Evolutionary conservation across 2,888 invertebrate species (phyloP).

Genomic region (Mechanitis mazaeus): DNA sequence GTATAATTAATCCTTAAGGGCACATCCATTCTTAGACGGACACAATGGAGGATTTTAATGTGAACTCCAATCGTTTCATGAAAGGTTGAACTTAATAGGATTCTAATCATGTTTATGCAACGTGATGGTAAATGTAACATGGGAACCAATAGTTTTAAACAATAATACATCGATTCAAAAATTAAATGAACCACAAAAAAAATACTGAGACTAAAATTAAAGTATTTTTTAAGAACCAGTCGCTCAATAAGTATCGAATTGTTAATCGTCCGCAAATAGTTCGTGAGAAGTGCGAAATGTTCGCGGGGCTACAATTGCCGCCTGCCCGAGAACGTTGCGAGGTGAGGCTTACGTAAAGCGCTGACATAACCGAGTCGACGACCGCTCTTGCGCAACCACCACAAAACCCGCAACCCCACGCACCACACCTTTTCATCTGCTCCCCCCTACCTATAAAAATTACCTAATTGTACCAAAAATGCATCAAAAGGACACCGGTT

Average conservation of each 20-base stretch:
- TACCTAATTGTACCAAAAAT: constrained; percentile 72
- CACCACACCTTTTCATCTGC: constrained; percentile 45
- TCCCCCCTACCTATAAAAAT: constrained; percentile 55
- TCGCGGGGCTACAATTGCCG: constrained; percentile 62
- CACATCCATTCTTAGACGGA: constrained; percentile 61
- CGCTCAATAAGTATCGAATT: constrained; percentile 38
- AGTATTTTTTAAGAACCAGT: constrained; percentile 7
- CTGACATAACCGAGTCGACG: constrained; percentile 77
- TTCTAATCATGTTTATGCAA: constrained; percentile 53
- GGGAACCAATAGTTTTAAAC: neutral
- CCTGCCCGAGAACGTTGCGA: constrained; percentile 68
- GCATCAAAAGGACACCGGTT: constrained; percentile 68
- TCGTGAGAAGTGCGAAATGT: constrained; percentile 68
- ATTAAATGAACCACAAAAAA: neutral
- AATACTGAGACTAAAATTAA: neutral
- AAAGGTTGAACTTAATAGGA: constrained; percentile 67
- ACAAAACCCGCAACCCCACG: constrained; percentile 67
- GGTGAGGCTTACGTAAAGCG: constrained; percentile 72
- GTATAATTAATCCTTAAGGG: constrained; percentile 73
- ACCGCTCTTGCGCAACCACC: constrained; percentile 71
- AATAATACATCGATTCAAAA: neutral
- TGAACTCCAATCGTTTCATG: constrained; percentile 56
- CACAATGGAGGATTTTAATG: constrained; percentile 57
- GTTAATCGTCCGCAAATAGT: constrained; percentile 68
- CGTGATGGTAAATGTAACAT: constrained; percentile 13